Evolutionary conservation across 2,888 invertebrate genomes (phyloP).

Genomic region (Sabellastarte sp.): DNA sequence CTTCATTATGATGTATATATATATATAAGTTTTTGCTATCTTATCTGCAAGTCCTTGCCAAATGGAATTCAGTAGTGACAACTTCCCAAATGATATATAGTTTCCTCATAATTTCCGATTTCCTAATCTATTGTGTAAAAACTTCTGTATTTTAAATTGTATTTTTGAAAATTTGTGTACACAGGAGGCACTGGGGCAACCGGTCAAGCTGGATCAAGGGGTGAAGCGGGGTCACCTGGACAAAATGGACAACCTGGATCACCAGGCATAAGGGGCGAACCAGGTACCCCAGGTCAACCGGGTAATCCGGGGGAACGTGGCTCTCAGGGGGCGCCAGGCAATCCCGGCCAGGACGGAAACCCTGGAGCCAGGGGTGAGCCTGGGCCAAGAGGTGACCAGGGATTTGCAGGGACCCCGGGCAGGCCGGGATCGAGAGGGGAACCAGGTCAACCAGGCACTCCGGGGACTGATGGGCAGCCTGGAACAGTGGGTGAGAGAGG

Average conservation of each 20-base stretch:
- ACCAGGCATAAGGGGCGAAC: constrained; percentile 11
- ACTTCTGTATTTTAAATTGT: too few species aligned
- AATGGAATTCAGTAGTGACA: too few species aligned
- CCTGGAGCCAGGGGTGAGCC: constrained; percentile 3
- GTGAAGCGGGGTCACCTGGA: constrained; percentile 44
- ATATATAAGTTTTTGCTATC: too few species aligned
- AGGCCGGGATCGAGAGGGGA: constrained; percentile 1
- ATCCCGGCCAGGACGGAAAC: neutral
- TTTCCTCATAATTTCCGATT: too few species aligned
- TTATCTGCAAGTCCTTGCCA: too few species aligned
- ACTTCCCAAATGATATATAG: too few species aligned
- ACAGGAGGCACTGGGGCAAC: constrained; percentile 17
- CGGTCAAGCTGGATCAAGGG: constrained; percentile 18
- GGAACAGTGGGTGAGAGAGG: constrained; percentile 6
- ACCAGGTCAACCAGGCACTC: constrained; percentile 4
- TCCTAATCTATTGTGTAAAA: too few species aligned
- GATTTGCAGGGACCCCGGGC: constrained; percentile 5
- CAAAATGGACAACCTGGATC: too few species aligned
- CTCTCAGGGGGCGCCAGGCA: neutral
- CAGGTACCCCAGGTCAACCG: constrained; percentile 18
- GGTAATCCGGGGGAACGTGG: constrained; percentile 18
- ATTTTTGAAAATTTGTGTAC: too few species aligned
- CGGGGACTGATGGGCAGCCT: constrained; percentile 8
- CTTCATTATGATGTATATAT: too few species aligned
- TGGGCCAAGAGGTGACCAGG: constrained; percentile 3